Conservation (phyloP, 1,140 invertebrate genomes). For the Euwallacea fornicatus region DNA sequence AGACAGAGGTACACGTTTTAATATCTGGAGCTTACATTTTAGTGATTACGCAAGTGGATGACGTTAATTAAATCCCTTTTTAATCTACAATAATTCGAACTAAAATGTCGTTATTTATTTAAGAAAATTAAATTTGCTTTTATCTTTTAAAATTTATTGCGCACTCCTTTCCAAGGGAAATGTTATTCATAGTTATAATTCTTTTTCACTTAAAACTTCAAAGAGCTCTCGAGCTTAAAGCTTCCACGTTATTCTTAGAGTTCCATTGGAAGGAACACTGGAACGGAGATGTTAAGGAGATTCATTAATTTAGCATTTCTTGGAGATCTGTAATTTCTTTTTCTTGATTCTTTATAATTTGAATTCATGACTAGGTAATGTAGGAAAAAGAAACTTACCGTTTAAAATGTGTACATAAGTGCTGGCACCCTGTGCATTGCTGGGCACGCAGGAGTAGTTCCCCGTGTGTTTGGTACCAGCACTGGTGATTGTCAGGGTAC, state of each 20-base stretch:
- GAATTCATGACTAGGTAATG: too few relatives aligned
- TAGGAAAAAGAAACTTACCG: conserved; percentile 57
- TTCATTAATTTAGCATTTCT: conserved; percentile 2
- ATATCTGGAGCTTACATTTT: too few relatives aligned
- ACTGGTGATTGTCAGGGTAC: conserved; percentile 66
- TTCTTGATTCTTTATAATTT: too few relatives aligned
- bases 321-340: neutral
- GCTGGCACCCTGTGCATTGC: conserved; percentile 80
- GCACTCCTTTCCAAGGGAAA: neutral
- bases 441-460: conserved; percentile 86
- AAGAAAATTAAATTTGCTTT: too few relatives aligned
- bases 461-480: conserved; percentile 75
- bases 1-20: too few relatives aligned
- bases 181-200: conserved; percentile 6
- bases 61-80: too few relatives aligned
- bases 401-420: conserved; percentile 86
- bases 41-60: too few relatives aligned
- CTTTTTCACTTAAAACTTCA: conserved; percentile 7
- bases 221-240: neutral
- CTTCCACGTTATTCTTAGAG: neutral
- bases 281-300: neutral
- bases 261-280: neutral
- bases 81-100: too few relatives aligned
- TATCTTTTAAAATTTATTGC: neutral
- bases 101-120: too few relatives aligned